Evolutionary conservation across 2,888 invertebrate genomes (phyloP).

Genomic region (Hyposoter didymator): DNA sequence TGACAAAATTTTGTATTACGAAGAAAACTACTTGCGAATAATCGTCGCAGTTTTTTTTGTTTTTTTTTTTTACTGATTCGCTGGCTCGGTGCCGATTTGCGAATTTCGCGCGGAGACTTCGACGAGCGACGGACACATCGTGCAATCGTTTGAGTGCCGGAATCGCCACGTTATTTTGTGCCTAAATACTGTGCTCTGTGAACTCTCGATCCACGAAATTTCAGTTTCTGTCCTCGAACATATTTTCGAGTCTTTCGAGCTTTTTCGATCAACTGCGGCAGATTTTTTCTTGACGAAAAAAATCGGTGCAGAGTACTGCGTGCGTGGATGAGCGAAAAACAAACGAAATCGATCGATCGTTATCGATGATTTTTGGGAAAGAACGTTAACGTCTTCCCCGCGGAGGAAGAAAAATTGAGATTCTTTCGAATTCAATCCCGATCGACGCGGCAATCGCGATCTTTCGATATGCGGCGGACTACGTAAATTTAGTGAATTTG

Average conservation of each 20-base stretch:
- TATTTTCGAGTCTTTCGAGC: neutral
- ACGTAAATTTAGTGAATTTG: slow-evolving; percentile 51
- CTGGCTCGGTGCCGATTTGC: neutral
- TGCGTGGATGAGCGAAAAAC: neutral
- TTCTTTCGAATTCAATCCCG: neutral
- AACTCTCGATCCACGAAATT: neutral
- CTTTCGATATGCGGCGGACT: slow-evolving; percentile 43
- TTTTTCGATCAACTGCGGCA: neutral
- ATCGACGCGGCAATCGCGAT: neutral
- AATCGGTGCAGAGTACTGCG: neutral
- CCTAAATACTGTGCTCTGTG: slow-evolving; percentile 11
- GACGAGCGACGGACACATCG: slow-evolving; percentile 39
- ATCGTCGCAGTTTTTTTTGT: neutral
- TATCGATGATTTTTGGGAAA: neutral
- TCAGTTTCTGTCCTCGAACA: neutral
- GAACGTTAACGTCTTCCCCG: neutral
- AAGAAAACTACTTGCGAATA: neutral
- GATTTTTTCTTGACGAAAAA: neutral
- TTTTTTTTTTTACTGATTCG: neutral
- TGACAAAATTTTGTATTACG: neutral
- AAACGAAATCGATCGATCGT: neutral
- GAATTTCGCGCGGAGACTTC: neutral
- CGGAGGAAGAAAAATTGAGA: neutral
- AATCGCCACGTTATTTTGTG: neutral
- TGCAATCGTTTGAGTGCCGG: neutral